phyloP scores from a whole-genome alignment of 2,797 vertebrate species.

The Rhinophrynus dorsalis region DNA sequence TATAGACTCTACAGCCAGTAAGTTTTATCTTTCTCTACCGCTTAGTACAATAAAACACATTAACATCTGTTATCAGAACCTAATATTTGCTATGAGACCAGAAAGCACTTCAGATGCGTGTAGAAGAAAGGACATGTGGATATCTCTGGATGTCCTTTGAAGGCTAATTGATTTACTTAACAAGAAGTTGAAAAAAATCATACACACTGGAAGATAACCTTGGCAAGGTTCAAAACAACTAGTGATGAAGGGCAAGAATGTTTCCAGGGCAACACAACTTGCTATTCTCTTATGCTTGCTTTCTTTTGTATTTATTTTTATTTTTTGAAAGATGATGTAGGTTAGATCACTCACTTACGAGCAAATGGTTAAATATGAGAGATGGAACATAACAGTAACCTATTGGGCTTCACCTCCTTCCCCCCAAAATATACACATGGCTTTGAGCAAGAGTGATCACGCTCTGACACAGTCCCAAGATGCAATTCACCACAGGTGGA shows the following conservation, averaged over 20 bases:
- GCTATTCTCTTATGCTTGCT: not conserved
- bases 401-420: too few relatives aligned
- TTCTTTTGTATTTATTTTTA: too few relatives aligned
- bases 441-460: too few relatives aligned
- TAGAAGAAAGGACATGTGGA: constrained; percentile 40
- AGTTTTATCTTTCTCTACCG: constrained; percentile 63
- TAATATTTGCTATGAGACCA: constrained; percentile 57
- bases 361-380: too few relatives aligned
- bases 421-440: too few relatives aligned
- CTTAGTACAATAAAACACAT: constrained; percentile 56
- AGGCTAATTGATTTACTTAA: constrained; percentile 56
- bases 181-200: constrained; percentile 35
- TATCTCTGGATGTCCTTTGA: constrained; percentile 52
- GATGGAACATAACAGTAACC: too few relatives aligned
- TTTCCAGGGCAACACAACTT: not conserved
- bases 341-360: too few relatives aligned
- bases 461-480: too few relatives aligned
- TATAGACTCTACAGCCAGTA: constrained; percentile 52
- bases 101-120: constrained; percentile 58
- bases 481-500: too few relatives aligned
- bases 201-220: constrained; percentile 32
- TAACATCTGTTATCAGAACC: constrained; percentile 61
- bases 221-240: constrained; percentile 11
- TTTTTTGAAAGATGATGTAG: too few relatives aligned
- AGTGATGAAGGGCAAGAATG: not conserved